A percentile compares a stretch with the other conserved stretches of the same genome.
Conservation (phyloP, 1,140 invertebrate species). For the Theocolax elegans region DNA sequence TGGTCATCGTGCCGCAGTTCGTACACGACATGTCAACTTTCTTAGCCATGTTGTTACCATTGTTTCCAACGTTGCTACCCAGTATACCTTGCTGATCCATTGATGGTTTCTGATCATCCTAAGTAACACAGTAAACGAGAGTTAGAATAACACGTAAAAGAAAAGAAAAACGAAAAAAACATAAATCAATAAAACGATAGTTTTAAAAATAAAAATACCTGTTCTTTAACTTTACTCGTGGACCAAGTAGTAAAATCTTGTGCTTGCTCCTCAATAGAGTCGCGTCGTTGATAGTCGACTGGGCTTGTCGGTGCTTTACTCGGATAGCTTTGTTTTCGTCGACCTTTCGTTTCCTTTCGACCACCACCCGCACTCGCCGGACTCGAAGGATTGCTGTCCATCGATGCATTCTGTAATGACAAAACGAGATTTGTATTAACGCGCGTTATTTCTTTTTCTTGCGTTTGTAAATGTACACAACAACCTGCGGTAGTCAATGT, state of each 20-base stretch:
- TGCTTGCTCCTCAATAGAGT: slow-evolving; percentile 62
- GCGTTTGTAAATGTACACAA: too few species aligned
- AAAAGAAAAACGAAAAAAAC: too few species aligned
- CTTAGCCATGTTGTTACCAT: slow-evolving; percentile 56
- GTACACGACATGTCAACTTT: slow-evolving; percentile 80
- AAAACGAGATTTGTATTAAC: not conserved
- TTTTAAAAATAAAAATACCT: too few species aligned
- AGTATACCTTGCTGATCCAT: slow-evolving; percentile 54
- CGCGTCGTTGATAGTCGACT: slow-evolving; percentile 59
- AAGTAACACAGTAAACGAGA: too few species aligned
- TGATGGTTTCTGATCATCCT: slow-evolving; percentile 55
- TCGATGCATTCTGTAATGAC: slow-evolving; percentile 57
- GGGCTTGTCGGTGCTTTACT: slow-evolving; percentile 73
- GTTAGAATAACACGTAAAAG: too few species aligned
- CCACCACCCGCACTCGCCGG: slow-evolving; percentile 64
- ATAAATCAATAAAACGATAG: too few species aligned
- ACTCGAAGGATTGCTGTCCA: slow-evolving; percentile 67
- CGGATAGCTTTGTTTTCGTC: slow-evolving; percentile 80
- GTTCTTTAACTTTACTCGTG: slow-evolving; percentile 58
- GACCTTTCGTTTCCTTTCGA: slow-evolving; percentile 69
- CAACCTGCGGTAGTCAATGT: not conserved
- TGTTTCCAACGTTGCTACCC: not conserved
- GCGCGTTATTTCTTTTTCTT: not conserved
- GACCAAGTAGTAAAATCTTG: slow-evolving; percentile 66
- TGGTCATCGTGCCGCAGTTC: slow-evolving; percentile 89